Base-by-base conservation (phyloP, 2,113 vertebrate genomes). In the Pavo muticus region DNA sequence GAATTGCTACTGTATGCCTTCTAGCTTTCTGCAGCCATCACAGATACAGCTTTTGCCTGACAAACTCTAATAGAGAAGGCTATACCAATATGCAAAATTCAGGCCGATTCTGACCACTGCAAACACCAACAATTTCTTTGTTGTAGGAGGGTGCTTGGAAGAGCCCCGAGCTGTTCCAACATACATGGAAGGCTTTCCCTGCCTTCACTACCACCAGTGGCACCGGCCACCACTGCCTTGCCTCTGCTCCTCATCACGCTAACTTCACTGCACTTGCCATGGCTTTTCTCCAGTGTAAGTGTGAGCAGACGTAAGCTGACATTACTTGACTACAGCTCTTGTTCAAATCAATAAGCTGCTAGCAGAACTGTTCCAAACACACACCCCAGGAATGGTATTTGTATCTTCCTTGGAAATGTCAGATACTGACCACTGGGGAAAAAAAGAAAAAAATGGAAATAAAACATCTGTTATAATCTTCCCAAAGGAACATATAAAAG, bases 401-500 rank as follows among this genome's bases (percentile, higher is more conserved):
- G 60, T 75, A 60, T 68, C 72, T n/a, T 72, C 57, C 84, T 86
- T 68, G 40, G 68, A 75, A 73, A 70, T 45, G 60, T 79, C 68
- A 86, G 68, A 74, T 60, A 45, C 29, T 80, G 52, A 69, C 50
- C 72, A 68, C 42, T 86, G 50, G 64, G 37, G 70, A 87, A 75
- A 4, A 14, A 13, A 30, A 56, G 17, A 17, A 56, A 32, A 37
- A 37, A 17, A 76, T 30, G 77, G 60, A 47, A 42, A 92, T 91
- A 92, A 96, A 97, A 97, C 94, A 52, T 11, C 77, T 95, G 93
- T 10, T 92, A 86, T 78, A 88, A 63, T 65, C 67, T 47, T 90
- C 67, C 45, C 61, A 0, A 47, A 91, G 77, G 87, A 94, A 70
- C 11, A 16, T 70, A 78, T 64, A 60, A 59, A 42, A 54, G 21